Percentiles rank a stretch among this genome's conserved stretches.
phyloP scores from a whole-genome alignment of 1,140 invertebrate species.

The Heliconius nattereri region DNA sequence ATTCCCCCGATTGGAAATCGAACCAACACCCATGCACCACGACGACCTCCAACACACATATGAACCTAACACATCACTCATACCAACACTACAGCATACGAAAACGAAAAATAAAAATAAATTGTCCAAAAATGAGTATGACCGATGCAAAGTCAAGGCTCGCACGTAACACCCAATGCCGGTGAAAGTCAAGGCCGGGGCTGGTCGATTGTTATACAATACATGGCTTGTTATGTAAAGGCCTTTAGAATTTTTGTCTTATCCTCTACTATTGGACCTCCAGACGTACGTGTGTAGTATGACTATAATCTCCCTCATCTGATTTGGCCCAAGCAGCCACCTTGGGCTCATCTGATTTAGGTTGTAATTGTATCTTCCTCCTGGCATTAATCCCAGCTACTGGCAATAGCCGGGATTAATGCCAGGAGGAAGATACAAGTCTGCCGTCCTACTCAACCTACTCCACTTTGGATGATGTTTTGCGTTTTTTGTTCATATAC shows the following conservation, averaged over 20 bases:
- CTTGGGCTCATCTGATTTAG: not conserved
- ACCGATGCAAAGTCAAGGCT: conserved; percentile 28
- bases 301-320: not conserved
- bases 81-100: not conserved
- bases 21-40: no score
- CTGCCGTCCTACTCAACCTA: no score
- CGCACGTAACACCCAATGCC: conserved; percentile 27
- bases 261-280: not conserved
- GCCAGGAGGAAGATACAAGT: no score
- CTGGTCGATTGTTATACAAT: not conserved
- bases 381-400: no score
- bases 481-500: no score
- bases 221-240: conserved; percentile 26
- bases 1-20: no score
- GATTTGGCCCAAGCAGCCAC: not conserved
- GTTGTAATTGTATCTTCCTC: not conserved
- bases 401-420: no score
- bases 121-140: conserved; percentile 28
- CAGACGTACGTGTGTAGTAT: not conserved
- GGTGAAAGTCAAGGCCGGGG: conserved; percentile 36
- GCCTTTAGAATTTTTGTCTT: not conserved
- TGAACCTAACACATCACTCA: not conserved
- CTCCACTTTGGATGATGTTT: no score
- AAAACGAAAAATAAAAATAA: not conserved
- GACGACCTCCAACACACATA: not conserved